A percentile compares a stretch with the other conserved stretches of the same genome.
Conservation (phyloP, 2,888 invertebrate genomes). For the Aphodius granarius region DNA sequence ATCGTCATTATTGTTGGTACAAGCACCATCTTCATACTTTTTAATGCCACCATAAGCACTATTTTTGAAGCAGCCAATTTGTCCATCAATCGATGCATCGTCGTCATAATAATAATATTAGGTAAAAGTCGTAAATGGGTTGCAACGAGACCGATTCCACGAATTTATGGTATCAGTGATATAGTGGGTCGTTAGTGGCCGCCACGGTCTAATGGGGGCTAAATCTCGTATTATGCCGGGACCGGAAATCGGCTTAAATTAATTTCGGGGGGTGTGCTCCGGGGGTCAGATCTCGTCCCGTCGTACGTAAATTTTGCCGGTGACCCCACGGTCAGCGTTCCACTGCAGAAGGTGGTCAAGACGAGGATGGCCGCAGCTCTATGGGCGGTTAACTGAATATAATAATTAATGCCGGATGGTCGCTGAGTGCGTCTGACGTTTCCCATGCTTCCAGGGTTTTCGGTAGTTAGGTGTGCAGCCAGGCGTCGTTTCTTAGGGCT, state of each 20-base stretch:
- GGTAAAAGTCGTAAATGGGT: not conserved
- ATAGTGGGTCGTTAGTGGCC: slow-evolving; percentile 22
- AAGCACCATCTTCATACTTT: not conserved
- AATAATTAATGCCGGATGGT: slow-evolving; percentile 3
- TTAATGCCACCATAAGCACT: not conserved
- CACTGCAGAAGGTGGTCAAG: not conserved
- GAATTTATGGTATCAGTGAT: slow-evolving; percentile 22
- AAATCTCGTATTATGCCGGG: slow-evolving; percentile 26
- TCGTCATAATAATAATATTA: not conserved
- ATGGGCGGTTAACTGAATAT: not conserved
- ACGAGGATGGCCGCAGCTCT: not conserved
- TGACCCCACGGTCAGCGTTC: not conserved
- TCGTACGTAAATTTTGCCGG: slow-evolving; percentile 9
- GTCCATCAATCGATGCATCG: not conserved
- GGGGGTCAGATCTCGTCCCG: not conserved
- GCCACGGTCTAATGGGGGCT: slow-evolving; percentile 21
- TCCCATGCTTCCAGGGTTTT: not conserved
- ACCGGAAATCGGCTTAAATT: slow-evolving; percentile 29
- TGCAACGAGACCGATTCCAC: not conserved
- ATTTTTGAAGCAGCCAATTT: not conserved
- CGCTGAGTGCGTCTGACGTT: not conserved
- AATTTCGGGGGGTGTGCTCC: slow-evolving; percentile 24
- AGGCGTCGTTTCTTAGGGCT: not conserved
- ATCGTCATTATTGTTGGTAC: not conserved
- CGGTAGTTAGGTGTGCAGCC: not conserved